phyloP scores from a whole-genome alignment of 1,140 invertebrate genomes.

The Euwallacea similis region DNA sequence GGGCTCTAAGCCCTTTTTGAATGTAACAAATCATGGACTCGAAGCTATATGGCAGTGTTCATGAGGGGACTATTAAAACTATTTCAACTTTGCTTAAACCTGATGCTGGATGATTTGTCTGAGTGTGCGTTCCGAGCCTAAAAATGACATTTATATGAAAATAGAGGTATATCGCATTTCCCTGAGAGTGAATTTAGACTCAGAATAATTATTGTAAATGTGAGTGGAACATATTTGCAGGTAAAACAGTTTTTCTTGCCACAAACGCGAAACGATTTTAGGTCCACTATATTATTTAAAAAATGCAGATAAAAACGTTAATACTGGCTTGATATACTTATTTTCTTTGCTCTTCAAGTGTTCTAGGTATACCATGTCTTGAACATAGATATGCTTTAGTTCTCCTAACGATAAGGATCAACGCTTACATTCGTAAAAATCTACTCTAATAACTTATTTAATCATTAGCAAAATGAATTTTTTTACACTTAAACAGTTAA shows the following conservation, averaged over 20 bases:
- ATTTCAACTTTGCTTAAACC: conserved; percentile 24
- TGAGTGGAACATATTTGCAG: background rate
- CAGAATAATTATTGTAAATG: conserved; percentile 36
- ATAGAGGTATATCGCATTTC: conserved; percentile 32
- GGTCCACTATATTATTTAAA: no score
- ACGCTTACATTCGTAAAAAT: conserved; percentile 31
- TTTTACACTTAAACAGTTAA: conserved; percentile 38
- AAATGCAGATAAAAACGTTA: conserved; percentile 37
- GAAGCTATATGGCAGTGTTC: conserved; percentile 24
- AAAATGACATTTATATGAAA: conserved; percentile 34
- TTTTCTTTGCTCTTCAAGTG: conserved; percentile 40
- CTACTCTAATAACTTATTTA: conserved; percentile 40
- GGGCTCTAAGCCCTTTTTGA: background rate
- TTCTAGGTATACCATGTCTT: conserved; percentile 43
- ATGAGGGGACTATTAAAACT: conserved; percentile 15
- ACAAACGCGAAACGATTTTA: no score
- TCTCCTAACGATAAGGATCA: conserved; percentile 43
- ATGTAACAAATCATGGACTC: conserved; percentile 2
- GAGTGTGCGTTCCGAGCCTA: conserved; percentile 29
- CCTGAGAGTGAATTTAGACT: conserved; percentile 36
- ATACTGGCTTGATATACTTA: conserved; percentile 50
- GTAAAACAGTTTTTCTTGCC: background rate
- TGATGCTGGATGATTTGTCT: conserved; percentile 1
- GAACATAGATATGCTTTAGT: conserved; percentile 50
- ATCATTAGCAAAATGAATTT: conserved; percentile 38